Conservation (phyloP, 2,797 vertebrate genomes). For the Peromyscus attwateri region DNA sequence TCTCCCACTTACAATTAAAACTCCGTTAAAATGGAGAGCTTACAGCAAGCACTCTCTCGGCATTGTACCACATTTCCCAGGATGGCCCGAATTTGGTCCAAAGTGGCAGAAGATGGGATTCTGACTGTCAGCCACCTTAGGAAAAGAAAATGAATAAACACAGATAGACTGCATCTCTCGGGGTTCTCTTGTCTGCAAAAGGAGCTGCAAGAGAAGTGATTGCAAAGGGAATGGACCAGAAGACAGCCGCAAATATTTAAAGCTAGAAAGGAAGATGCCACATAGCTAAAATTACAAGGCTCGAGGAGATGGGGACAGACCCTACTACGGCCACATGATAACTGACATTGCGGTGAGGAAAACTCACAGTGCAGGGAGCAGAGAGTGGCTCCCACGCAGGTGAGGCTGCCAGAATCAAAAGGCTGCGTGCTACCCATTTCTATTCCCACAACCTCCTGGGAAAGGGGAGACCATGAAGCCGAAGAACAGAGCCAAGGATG, state of each 20-base stretch:
- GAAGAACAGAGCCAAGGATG: background rate
- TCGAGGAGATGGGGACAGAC: background rate
- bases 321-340: accelerated
- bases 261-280: background rate
- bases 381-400: accelerated
- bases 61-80: background rate
- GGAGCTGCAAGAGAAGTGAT: background rate
- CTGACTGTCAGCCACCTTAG: background rate
- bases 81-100: background rate
- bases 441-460: background rate
- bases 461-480: background rate
- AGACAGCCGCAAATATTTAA: constrained; percentile 1
- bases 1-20: constrained; percentile 23
- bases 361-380: background rate
- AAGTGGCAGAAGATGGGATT: background rate
- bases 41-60: background rate
- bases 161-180: background rate
- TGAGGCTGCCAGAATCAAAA: background rate
- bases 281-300: background rate
- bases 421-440: background rate
- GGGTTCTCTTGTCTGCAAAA: background rate
- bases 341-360: background rate
- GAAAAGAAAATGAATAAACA: background rate
- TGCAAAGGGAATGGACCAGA: background rate
- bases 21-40: constrained; percentile 1